Conservation (phyloP, 2,113 vertebrate genomes). For the Gymnobelideus leadbeateri region DNA sequence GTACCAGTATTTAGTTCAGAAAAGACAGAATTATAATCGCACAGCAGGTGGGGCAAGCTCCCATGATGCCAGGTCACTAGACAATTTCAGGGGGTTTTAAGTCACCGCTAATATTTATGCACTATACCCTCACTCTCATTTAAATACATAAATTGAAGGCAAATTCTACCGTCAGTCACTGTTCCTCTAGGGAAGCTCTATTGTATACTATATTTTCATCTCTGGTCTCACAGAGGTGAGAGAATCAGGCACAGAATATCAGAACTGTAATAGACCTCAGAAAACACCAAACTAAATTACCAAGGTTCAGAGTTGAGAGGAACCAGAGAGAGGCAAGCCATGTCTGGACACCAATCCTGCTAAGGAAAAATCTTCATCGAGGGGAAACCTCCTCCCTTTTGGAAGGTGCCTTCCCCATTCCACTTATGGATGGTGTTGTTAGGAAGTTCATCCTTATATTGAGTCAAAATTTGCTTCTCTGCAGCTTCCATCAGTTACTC, state of each 20-base stretch:
- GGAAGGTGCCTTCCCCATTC: background rate
- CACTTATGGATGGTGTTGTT: background rate
- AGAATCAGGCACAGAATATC: background rate
- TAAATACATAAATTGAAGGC: background rate
- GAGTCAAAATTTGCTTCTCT: background rate
- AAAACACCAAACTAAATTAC: background rate
- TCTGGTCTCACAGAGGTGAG: background rate
- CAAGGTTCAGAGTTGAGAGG: background rate
- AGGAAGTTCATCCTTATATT: background rate
- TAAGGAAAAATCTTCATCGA: background rate
- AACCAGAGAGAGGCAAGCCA: background rate
- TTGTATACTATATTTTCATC: background rate
- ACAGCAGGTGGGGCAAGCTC: background rate
- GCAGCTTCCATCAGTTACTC: background rate
- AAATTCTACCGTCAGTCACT: background rate
- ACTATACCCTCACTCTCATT: background rate
- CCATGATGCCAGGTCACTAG: background rate
- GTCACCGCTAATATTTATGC: background rate
- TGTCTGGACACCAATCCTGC: background rate
- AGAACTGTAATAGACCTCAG: background rate
- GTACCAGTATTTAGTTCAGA: background rate
- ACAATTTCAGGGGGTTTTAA: background rate
- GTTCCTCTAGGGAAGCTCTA: background rate
- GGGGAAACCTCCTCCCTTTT: background rate
- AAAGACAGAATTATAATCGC: conserved; percentile 7